Conservation (phyloP, 2,888 invertebrate species). For the Hedychridium roseum region DNA sequence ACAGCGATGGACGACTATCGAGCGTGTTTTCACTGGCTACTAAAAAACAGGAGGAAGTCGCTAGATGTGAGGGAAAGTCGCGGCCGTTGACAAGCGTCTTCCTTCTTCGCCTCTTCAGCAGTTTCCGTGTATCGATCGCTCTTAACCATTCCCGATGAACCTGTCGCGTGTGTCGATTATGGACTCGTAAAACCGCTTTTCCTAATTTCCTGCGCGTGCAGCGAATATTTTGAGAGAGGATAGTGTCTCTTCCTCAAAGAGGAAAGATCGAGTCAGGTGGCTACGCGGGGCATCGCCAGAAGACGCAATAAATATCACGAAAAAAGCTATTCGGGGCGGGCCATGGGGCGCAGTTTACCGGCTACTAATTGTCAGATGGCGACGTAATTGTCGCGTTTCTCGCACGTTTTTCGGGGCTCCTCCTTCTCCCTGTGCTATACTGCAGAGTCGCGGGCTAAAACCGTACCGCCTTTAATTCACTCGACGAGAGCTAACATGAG, state of each 20-base stretch:
- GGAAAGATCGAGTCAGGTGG: slow-evolving; percentile 24
- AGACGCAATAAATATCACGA: slow-evolving; percentile 49
- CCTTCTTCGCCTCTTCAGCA: no score
- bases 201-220: no score
- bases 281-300: slow-evolving; percentile 19
- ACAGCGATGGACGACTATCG: slow-evolving; percentile 15
- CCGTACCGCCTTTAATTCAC: slow-evolving; percentile 46
- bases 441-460: slow-evolving; percentile 42
- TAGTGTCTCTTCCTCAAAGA: no score
- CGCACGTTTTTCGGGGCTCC: slow-evolving; percentile 42
- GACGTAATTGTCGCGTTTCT: slow-evolving; percentile 57
- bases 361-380: slow-evolving; percentile 61
- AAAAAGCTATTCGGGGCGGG: slow-evolving; percentile 48
- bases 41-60: no score
- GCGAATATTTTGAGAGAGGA: no score
- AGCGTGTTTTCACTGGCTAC: slow-evolving; percentile 12
- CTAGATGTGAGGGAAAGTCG: no score
- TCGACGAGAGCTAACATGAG: slow-evolving; percentile 14
- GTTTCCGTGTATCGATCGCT: no score
- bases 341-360: slow-evolving; percentile 50
- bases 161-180: no score
- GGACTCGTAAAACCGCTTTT: no score
- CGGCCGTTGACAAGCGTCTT: no score
- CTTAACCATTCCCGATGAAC: no score
- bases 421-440: slow-evolving; percentile 19